Evolutionary conservation across 2,888 invertebrate genomes (phyloP).

Genomic region (Scrobipalpa atriplicella): DNA sequence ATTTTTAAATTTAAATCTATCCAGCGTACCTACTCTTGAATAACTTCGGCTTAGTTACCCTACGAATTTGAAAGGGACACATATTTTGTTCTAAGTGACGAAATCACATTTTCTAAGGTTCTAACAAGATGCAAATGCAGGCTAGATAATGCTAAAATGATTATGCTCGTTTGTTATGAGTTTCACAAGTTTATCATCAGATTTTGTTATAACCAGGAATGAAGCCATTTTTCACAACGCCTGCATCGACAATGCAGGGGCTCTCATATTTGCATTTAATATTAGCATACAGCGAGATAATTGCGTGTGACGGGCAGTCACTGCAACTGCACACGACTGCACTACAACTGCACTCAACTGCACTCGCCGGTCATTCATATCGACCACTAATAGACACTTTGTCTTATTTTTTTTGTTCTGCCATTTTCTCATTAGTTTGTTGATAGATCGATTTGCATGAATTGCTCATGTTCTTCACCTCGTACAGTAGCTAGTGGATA

Average conservation of each 20-base stretch:
- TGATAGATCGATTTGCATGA: constrained; percentile 50
- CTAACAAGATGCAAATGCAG: background rate
- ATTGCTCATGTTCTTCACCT: constrained; percentile 32
- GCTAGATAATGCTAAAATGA: background rate
- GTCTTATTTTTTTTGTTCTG: constrained; percentile 36
- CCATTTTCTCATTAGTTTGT: constrained; percentile 37
- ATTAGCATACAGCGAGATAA: constrained; percentile 75
- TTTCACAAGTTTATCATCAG: constrained; percentile 1
- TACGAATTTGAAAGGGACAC: background rate
- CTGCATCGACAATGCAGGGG: constrained; percentile 44
- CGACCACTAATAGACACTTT: constrained; percentile 28
- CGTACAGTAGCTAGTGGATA: background rate
- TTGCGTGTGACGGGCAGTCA: constrained; percentile 62
- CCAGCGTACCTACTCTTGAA: background rate
- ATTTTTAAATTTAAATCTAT: constrained; percentile 13
- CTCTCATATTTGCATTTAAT: constrained; percentile 71
- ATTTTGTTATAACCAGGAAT: constrained; percentile 46
- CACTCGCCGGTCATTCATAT: constrained; percentile 28
- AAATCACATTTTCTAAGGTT: background rate
- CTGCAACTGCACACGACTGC: constrained; percentile 27
- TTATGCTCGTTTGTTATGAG: background rate
- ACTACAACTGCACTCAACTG: constrained; percentile 21
- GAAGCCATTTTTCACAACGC: constrained; percentile 69
- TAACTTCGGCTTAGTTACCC: background rate
- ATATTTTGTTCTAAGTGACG: background rate